These are phyloP conservation scores for Perodicticus potto DNA, from an alignment of 2,797 vertebrate species.

Conservation along the genomic window DNA sequence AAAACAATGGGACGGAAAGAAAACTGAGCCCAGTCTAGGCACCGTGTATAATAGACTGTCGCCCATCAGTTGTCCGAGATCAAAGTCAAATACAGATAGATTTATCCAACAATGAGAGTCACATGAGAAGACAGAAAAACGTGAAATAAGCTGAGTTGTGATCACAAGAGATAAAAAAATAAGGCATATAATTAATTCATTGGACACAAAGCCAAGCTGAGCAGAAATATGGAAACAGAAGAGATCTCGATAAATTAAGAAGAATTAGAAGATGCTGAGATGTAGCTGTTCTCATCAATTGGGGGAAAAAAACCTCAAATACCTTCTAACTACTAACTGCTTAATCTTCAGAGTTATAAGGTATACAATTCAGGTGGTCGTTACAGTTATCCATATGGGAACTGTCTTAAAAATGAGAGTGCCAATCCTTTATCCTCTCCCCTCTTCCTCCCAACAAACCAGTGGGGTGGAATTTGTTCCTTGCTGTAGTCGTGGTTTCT, in stretches of 20 bases:
- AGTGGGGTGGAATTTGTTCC: background rate
- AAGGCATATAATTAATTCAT: background rate
- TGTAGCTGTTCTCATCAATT: background rate
- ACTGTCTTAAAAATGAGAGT: background rate
- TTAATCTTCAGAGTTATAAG: background rate
- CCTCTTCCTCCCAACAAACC: background rate
- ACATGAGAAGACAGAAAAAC: conserved; percentile 58
- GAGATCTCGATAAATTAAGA: background rate
- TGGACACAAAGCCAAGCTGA: conserved; percentile 41
- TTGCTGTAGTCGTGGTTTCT: background rate
- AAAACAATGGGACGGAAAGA: conserved; percentile 79
- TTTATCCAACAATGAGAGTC: conserved; percentile 77
- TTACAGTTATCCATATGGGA: background rate
- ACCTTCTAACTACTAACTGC: background rate
- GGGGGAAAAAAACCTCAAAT: background rate
- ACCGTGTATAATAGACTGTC: conserved; percentile 74
- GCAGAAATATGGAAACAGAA: conserved; percentile 1
- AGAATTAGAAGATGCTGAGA: background rate
- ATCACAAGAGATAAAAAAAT: conserved; percentile 54
- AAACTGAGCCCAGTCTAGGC: conserved; percentile 70
- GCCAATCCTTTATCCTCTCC: rapidly evolving
- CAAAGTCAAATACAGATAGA: conserved; percentile 80
- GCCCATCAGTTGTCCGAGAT: conserved; percentile 80
- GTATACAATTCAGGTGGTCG: background rate
- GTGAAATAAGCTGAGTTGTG: background rate